These are phyloP conservation scores for Acanthaster planci DNA, from an alignment of 35 echinoderm and acorn worm species.

Conservation along the genomic window DNA sequence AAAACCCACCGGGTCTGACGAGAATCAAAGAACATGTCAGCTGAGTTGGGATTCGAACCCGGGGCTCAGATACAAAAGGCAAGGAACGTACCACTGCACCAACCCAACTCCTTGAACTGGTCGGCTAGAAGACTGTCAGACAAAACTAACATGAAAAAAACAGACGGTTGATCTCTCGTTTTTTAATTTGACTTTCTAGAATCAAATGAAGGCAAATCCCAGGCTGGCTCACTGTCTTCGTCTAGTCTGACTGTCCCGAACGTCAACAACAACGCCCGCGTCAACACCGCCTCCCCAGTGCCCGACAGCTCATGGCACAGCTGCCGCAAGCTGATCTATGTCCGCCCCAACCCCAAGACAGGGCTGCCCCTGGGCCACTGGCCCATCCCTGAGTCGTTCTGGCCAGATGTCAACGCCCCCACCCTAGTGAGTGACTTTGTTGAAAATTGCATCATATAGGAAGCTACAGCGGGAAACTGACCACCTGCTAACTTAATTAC, in stretches of 20 bases:
- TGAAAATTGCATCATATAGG: too few species aligned
- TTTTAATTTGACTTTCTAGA: background rate
- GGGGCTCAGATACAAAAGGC: too few species aligned
- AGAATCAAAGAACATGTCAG: too few species aligned
- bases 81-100: too few species aligned
- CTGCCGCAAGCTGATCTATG: slow-evolving; percentile 88
- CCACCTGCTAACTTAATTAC: too few species aligned
- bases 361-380: slow-evolving; percentile 93
- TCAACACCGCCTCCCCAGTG: slow-evolving; percentile 60
- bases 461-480: too few species aligned
- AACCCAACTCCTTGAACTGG: too few species aligned
- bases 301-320: slow-evolving; percentile 82
- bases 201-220: slow-evolving; percentile 2
- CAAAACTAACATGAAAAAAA: too few species aligned
- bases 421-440: slow-evolving; percentile 58
- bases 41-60: too few species aligned
- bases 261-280: slow-evolving; percentile 24
- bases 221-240: background rate
- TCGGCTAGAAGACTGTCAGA: too few species aligned
- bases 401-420: slow-evolving; percentile 91
- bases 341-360: slow-evolving; percentile 93
- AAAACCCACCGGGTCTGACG: too few species aligned
- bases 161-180: too few species aligned
- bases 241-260: background rate
- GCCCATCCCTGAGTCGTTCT: slow-evolving; percentile 95